Percentiles rank a stretch among this genome's conserved stretches.
Conservation (phyloP, 2,888 invertebrate genomes). For the Pandemis corylana region DNA sequence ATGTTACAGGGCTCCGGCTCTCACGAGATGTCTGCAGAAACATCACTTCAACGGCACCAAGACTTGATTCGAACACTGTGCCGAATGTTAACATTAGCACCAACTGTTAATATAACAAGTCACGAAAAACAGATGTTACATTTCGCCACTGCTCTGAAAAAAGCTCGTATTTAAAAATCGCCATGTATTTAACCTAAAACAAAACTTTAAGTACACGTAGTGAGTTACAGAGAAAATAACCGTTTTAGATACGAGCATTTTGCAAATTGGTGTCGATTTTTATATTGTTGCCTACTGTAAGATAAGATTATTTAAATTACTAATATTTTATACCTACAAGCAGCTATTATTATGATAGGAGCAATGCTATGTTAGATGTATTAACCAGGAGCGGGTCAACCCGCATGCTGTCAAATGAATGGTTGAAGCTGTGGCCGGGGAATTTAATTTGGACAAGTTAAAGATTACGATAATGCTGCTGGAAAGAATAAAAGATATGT, state of each 20-base stretch:
- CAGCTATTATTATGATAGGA: slow-evolving; percentile 32
- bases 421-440: slow-evolving; percentile 4
- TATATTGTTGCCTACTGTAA: slow-evolving; percentile 42
- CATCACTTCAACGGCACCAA: slow-evolving; percentile 74
- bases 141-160: not conserved
- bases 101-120: slow-evolving; percentile 56
- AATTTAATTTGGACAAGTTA: slow-evolving; percentile 29
- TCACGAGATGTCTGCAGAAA: slow-evolving; percentile 77
- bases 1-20: slow-evolving; percentile 77
- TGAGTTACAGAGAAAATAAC: not conserved
- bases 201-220: not conserved
- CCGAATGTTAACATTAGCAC: slow-evolving; percentile 54
- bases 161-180: not conserved
- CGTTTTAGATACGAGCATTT: slow-evolving; percentile 6
- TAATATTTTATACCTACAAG: slow-evolving; percentile 36
- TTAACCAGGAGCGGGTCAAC: slow-evolving; percentile 18
- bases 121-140: slow-evolving; percentile 37
- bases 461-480: slow-evolving; percentile 12
- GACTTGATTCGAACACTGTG: slow-evolving; percentile 65
- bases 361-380: slow-evolving; percentile 13
- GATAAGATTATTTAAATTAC: slow-evolving; percentile 41
- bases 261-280: slow-evolving; percentile 3
- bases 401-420: slow-evolving; percentile 35
- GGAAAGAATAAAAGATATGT: slow-evolving; percentile 11
- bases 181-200: not conserved